These are phyloP conservation scores for Centroberyx gerrardi DNA, from an alignment of 2,797 vertebrate genomes.

Conservation along the genomic window DNA sequence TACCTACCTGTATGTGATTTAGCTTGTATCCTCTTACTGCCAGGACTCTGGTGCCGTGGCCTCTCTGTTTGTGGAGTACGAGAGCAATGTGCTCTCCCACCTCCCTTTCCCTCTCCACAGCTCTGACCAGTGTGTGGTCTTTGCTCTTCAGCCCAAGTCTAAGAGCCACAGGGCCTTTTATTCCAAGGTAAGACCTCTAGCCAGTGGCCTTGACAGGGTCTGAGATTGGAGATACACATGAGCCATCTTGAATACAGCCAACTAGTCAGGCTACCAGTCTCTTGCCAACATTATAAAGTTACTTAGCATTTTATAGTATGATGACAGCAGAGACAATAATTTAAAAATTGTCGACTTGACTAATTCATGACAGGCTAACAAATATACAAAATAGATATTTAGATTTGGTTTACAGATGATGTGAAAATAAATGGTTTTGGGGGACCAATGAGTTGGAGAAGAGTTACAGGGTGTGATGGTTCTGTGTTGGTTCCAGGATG, in stretches of 20 bases:
- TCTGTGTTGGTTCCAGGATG: not conserved
- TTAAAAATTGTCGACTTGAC: too few species aligned
- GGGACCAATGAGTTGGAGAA: too few species aligned
- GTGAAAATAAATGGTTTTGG: too few species aligned
- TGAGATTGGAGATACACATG: not conserved
- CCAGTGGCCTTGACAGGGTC: not conserved
- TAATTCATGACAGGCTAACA: too few species aligned
- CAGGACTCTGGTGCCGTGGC: conserved; percentile 91
- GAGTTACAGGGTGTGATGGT: not conserved
- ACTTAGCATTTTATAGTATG: not conserved
- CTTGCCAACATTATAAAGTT: not conserved
- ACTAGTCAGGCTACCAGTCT: not conserved
- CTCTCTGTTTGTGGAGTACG: conserved; percentile 90
- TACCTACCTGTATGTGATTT: not conserved
- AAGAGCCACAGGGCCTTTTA: conserved; percentile 92
- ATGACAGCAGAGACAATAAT: too few species aligned
- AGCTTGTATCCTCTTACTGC: conserved; percentile 24
- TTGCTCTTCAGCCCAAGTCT: conserved; percentile 91
- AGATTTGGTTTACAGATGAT: too few species aligned
- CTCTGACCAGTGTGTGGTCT: conserved; percentile 86
- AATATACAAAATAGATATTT: too few species aligned
- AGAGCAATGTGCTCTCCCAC: conserved; percentile 88
- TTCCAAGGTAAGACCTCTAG: conserved; percentile 85
- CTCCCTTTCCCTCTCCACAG: conserved; percentile 91
- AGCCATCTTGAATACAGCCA: not conserved